phyloP scores from a whole-genome alignment of 2,888 invertebrate genomes.

The Ennomos fuscantarius region DNA sequence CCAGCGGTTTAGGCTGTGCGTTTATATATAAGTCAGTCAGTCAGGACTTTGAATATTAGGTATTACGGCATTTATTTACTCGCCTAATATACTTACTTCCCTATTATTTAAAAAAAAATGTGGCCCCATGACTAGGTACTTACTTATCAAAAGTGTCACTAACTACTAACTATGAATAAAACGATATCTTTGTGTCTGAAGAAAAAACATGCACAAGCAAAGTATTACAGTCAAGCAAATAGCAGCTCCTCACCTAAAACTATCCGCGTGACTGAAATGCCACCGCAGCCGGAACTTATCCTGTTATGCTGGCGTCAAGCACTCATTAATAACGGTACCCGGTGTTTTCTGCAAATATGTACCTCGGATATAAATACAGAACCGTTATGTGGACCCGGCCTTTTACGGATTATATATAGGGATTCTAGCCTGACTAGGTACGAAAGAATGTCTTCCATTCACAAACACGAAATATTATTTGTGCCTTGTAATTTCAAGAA shows the following conservation, averaged over 20 bases:
- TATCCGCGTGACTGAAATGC: constrained; percentile 68
- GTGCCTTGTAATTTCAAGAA: no score
- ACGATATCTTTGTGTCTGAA: neutral
- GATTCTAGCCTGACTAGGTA: neutral
- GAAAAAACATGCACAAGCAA: neutral
- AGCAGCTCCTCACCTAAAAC: constrained; percentile 43
- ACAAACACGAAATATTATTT: no score
- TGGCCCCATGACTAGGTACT: no score
- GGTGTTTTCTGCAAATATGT: constrained; percentile 34
- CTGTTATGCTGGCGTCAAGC: constrained; percentile 56
- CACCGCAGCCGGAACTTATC: constrained; percentile 59
- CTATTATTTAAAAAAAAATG: no score
- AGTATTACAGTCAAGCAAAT: neutral
- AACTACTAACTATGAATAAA: no score
- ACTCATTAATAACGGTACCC: constrained; percentile 50
- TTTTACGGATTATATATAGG: neutral
- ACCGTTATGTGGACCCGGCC: constrained; percentile 18
- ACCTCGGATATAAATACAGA: constrained; percentile 19
- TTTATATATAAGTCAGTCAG: no score
- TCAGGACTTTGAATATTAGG: no score
- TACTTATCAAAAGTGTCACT: no score
- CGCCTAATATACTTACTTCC: no score
- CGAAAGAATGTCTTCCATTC: no score
- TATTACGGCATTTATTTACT: no score
- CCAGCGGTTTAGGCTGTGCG: no score